Evolutionary conservation across 1,140 invertebrate genomes (phyloP).

Genomic region (fruit fly (Drosophila melanogaster)): Release_6_plus_ISO1_MT NT_033777.3:8970001-8970500

Average conservation of each 20-base stretch:
- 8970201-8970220: no score
- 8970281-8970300: not conserved
- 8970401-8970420: no score
- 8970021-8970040: constrained; percentile 10
- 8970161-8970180: no score
- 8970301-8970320: no score
- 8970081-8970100: constrained; percentile 1
- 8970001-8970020: constrained; percentile 53
- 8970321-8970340: not conserved
- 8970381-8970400: no score
- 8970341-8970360: not conserved
- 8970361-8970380: not conserved
- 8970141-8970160: not conserved
- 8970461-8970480: no score
- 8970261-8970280: not conserved
- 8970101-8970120: not conserved
- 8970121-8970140: not conserved
- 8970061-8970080: constrained; percentile 41
- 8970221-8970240: not conserved
- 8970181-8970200: no score
- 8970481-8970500: not conserved
- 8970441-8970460: no score
- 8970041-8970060: constrained; percentile 28
- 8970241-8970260: not conserved
- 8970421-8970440: no score